Evolutionary conservation across 2,888 invertebrate genomes (phyloP), one percentile per base, ranked within the genome.

Genomic region (Dexiosoma caninum): DNA sequence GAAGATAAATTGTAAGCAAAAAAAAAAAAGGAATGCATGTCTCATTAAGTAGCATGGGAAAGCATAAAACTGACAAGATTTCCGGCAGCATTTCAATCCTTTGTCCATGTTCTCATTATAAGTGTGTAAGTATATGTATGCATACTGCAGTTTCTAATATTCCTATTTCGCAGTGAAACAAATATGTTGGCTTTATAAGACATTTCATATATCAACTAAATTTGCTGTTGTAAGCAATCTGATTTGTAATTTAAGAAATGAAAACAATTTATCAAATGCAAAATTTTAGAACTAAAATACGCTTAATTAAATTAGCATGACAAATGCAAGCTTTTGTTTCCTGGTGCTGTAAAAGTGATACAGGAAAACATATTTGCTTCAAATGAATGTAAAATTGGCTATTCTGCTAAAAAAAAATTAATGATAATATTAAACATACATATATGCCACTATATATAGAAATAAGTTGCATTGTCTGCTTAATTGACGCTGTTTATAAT

Each of bases 1-100:
- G 62, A 80, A 80, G 75, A 82, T 78, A 78, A 78, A 78, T 81
- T 60, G 27, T 40, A 42, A 12, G 23, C 23, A 40, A 27, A 16
- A 10, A 51, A 21, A 67, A 21, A 30, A 66, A 66, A 62, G 74
- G 74, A 82, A 81, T 82, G 59, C 51, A 75, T 78, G 77, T 74
- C 81, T 82, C 81, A 81, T 82, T 81, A 81, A 81, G 67, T 81
- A 69, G 59, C 78, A 69, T 72, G 75, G 57, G 64, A 72, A 78
- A 72, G 78, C 67, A 71, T 69, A 71, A 76, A 62, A 81, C 81
- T 49, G 72, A 66, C 72, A 72, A 81, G 76, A 81, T 72, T 76
- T 81, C 80, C 71, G 76, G 67, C 60, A 71, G 42, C 35, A 64
- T 53, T 59, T 75, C 16, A 69, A 67, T 8, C 67, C 69, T 74